phyloP scores from a whole-genome alignment of 2,888 invertebrate genomes.

The Pheosia gnoma region DNA sequence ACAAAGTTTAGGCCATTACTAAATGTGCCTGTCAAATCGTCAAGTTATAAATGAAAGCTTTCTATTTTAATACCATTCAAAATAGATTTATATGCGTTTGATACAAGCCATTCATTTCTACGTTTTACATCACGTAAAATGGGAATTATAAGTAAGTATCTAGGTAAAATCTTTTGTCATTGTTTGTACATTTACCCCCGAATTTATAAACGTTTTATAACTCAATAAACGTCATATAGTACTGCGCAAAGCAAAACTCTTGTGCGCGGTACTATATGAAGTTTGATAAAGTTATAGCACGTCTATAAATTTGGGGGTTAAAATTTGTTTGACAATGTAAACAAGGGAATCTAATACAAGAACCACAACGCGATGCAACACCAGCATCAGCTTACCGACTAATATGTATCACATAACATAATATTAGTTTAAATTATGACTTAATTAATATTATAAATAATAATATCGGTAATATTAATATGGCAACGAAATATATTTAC shows the following conservation, averaged over 20 bases:
- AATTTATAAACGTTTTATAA: too few relatives aligned
- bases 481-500: conserved; percentile 82
- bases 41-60: neutral
- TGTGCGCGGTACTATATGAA: too few relatives aligned
- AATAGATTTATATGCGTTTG: conserved; percentile 7
- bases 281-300: too few relatives aligned
- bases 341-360: conserved; percentile 2
- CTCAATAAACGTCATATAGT: too few relatives aligned
- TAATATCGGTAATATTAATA: conserved; percentile 81
- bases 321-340: too few relatives aligned
- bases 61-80: neutral
- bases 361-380: conserved; percentile 25
- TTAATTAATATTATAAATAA: conserved; percentile 79
- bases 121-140: neutral
- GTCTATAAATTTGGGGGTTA: too few relatives aligned
- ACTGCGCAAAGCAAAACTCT: too few relatives aligned
- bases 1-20: conserved; percentile 22
- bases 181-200: too few relatives aligned
- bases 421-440: conserved; percentile 75
- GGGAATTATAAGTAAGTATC: neutral
- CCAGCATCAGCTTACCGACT: conserved; percentile 54
- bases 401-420: conserved; percentile 79
- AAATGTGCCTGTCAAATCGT: conserved; percentile 9
- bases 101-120: neutral
- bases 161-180: neutral